Base-by-base conservation (phyloP, 2,888 invertebrate genomes). In the Dorcus parallelipipedus region DNA sequence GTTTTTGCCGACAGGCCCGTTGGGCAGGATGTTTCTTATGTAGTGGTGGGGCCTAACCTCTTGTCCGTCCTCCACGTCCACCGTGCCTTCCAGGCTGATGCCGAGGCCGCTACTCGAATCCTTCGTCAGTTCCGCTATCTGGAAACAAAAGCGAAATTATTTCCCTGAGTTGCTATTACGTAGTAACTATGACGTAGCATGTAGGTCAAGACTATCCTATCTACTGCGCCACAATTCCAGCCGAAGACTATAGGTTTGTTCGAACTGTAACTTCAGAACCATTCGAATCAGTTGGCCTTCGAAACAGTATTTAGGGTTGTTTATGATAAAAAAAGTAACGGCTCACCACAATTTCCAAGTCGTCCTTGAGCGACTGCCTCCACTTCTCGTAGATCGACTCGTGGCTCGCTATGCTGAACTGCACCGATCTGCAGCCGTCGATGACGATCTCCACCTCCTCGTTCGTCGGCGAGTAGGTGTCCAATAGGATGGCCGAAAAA, bases 31-130 rank as follows among this genome's bases (percentile, higher is more conserved):
- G 23, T 93, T 93, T 52, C 95, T 83, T 67, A 96, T 95, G 78
- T 94, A 95, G 77, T 96, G 96, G 73, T 96, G 90, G 1, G 96
- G 95, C 58, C 94, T 85, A 8, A 95, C 89, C 79, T 92, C 92
- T 69, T 89, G 87, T 0, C 94, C 93, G 66, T 92, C 91, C 60
- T 89, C 92, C 17, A 96, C 94, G 61, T 97, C 92, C 5, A 95
- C 95, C 0, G 96, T 96, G 9, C 97, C 95, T 75, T 95, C 95
- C 54, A 95, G 79, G 45, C 93, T 95, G 64, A 97, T 93, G 0
- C 96, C 95, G 38, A 97, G 81, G 2, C 95, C 95, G 50, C 89
- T 90, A 71, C 90, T 89, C 48, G 84, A 84, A 66, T 90, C 91
- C 76, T 94, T 95, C 67, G 87, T 86, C 78, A 95, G 81, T 72